phyloP scores from a whole-genome alignment of 2,888 invertebrate genomes.

The Didymodactylos carnosus region DNA sequence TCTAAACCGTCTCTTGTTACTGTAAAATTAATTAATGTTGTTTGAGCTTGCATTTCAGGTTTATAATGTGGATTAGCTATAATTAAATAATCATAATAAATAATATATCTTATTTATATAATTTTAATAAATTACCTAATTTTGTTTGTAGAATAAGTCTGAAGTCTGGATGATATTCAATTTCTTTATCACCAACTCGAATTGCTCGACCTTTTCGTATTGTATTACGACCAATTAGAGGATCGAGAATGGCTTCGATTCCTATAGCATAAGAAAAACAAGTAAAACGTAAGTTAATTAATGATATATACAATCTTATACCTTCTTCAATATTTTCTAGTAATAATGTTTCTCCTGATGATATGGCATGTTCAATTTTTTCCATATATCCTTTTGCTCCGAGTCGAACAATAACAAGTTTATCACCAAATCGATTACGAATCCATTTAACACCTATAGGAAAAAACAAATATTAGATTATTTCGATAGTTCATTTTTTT shows the following conservation, averaged over 20 bases:
- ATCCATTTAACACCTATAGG: slow-evolving; percentile 66
- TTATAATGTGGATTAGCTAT: slow-evolving; percentile 33
- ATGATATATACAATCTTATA: no score
- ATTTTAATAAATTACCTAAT: no score
- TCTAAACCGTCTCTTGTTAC: slow-evolving; percentile 17
- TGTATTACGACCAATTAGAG: slow-evolving; percentile 15
- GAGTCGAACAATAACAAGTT: slow-evolving; percentile 59
- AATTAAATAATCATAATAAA: neutral
- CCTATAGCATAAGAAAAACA: no score
- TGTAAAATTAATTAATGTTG: slow-evolving; percentile 17
- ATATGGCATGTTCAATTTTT: slow-evolving; percentile 61
- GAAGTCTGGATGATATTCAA: slow-evolving; percentile 16
- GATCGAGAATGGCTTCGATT: slow-evolving; percentile 17
- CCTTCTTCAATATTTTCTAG: slow-evolving; percentile 79
- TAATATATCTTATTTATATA: neutral
- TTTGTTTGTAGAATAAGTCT: slow-evolving; percentile 17
- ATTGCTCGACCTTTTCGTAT: slow-evolving; percentile 17
- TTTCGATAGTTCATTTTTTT: no score
- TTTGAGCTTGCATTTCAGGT: slow-evolving; percentile 18
- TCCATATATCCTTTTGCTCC: slow-evolving; percentile 76
- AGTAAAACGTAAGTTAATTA: no score
- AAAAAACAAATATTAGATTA: neutral
- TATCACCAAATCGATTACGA: slow-evolving; percentile 67
- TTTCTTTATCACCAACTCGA: slow-evolving; percentile 17
- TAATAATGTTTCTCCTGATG: slow-evolving; percentile 60